Conservation (phyloP, 2,888 invertebrate species). For the Herminia tarsipennalis region DNA sequence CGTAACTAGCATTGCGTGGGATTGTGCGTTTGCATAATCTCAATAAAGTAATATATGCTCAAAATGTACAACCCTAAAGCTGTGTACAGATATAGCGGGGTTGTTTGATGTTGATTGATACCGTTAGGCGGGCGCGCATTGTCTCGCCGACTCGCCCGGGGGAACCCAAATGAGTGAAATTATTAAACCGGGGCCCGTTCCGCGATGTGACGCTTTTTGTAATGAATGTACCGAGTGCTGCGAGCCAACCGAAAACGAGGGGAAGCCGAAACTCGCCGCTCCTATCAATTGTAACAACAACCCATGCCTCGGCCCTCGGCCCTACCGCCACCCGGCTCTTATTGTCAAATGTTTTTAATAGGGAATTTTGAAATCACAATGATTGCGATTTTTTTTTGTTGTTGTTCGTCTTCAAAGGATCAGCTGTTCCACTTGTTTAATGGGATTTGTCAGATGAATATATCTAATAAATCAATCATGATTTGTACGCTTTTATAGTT, state of each 20-base stretch:
- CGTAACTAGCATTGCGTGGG: constrained; percentile 17
- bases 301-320: constrained; percentile 44
- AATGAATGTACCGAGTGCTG: constrained; percentile 71
- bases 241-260: constrained; percentile 37
- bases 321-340: constrained; percentile 53
- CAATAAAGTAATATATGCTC: constrained; percentile 42
- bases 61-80: constrained; percentile 65
- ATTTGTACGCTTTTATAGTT: neutral
- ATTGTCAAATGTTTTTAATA: constrained; percentile 60
- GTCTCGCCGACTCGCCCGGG: constrained; percentile 73
- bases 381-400: constrained; percentile 44
- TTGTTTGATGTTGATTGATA: constrained; percentile 86
- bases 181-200: constrained; percentile 78
- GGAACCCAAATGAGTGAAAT: constrained; percentile 82
- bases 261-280: constrained; percentile 45
- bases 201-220: constrained; percentile 82
- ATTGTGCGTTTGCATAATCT: constrained; percentile 28
- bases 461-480: neutral
- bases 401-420: constrained; percentile 41
- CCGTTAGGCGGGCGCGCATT: constrained; percentile 81
- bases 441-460: constrained; percentile 6
- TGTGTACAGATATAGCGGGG: constrained; percentile 59
- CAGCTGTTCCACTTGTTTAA: constrained; percentile 48
- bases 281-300: constrained; percentile 62
- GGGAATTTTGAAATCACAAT: constrained; percentile 51